Evolutionary conservation across 2,113 vertebrate genomes (phyloP).

Genomic region (Chlorodrepanis virens): DNA sequence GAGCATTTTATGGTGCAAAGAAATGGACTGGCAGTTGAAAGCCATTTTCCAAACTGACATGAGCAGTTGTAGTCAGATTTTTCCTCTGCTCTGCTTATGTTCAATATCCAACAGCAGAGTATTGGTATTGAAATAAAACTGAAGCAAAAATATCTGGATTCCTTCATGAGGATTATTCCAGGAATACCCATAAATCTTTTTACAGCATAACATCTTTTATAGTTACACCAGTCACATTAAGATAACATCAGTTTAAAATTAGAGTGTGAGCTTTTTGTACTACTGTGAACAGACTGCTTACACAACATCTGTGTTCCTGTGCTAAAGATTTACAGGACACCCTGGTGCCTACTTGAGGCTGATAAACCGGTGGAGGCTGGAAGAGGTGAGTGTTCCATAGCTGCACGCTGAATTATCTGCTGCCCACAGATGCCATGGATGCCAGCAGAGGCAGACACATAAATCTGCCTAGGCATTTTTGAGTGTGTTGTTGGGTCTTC

Average conservation of each 20-base stretch:
- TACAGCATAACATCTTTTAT: background rate
- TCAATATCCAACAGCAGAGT: background rate
- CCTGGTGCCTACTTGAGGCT: constrained; percentile 92
- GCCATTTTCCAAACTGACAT: background rate
- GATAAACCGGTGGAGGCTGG: constrained; percentile 92
- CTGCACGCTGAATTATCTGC: background rate
- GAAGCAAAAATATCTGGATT: background rate
- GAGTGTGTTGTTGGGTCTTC: background rate
- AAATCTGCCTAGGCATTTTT: background rate
- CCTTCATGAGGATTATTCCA: background rate
- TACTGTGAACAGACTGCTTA: background rate
- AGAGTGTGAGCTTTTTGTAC: background rate
- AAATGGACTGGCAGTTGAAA: background rate
- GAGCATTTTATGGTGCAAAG: background rate
- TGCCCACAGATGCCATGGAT: background rate
- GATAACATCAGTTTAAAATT: background rate
- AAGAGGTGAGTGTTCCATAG: constrained; percentile 81
- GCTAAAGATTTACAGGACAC: constrained; percentile 89
- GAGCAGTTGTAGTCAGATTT: background rate
- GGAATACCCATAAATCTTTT: background rate
- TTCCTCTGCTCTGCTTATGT: background rate
- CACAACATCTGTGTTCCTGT: constrained; percentile 37
- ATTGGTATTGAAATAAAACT: background rate
- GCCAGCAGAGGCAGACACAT: background rate
- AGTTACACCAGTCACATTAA: background rate